Base-by-base conservation (phyloP, 2,888 invertebrate genomes). In the Meghimatium bilineatum region DNA sequence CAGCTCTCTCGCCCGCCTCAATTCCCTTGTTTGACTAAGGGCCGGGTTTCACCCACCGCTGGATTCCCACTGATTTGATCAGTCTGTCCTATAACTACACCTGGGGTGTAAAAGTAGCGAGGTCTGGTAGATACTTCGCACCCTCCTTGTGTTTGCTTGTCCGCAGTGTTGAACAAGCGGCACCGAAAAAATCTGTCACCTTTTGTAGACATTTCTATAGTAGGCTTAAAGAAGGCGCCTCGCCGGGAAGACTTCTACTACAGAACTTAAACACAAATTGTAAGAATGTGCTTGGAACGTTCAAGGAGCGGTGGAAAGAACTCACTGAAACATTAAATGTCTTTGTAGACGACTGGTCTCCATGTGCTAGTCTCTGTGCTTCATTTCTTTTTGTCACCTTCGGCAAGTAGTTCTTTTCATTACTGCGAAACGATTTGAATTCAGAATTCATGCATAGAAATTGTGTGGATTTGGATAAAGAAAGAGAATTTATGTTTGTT, bases 91-190 rank as follows among this genome's bases (percentile, higher is more conserved):
- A 67, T 67, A 67, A 44, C 38, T 49, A 49, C 79, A 67, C 79
- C 67, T 56, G 67, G 49, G 67, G 67, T 79, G 67, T 36, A 79
- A 79, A 79, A 67, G 14, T 79, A 67, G 67, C 79, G 23, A 67
- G 44, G 32, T 14, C 49, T n/a, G 10, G 67, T 44, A 29, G 79
- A 79, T 67, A 67, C 67, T 67, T 79, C 44, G 63, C 79, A 67
- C 79, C 49, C 79, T 56, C 2, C 32, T n/a, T 67, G 79, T 67
- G 79, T 79, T 49, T 79, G 67, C 67, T 79, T 66, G 79, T 67
- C 79, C 67, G 67, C 79, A 79, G 36, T 67, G 29, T 79, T 79
- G 38, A 79, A 49, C 79, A 1, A 79, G 49, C 29, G 49, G 10
- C n/a, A 67, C 63, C 44, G 29, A 79, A 32, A 36, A 67, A 79